A percentile compares a stretch with the other conserved stretches of the same genome.
Conservation (phyloP, 1,140 invertebrate species). For the Bicyclus anynana region DNA sequence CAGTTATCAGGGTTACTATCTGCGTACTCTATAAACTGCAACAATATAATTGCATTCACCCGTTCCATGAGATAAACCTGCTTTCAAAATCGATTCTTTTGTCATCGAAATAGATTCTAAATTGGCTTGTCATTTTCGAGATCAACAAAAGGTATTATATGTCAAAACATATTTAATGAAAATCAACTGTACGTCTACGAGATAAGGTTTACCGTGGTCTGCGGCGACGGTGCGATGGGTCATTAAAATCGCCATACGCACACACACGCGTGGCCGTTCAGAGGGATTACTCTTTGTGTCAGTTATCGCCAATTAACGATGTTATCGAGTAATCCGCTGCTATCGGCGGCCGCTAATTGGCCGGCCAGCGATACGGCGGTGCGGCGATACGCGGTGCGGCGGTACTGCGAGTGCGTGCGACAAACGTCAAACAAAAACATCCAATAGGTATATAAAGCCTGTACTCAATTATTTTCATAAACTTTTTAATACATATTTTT, state of each 20-base stretch:
- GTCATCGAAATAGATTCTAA: background rate
- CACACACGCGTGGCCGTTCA: background rate
- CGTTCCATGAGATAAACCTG: background rate
- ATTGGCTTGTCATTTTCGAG: background rate
- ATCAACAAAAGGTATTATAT: background rate
- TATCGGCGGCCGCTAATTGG: background rate
- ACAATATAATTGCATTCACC: background rate
- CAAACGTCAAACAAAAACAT: too few relatives aligned
- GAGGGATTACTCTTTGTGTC: background rate
- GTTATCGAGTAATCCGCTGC: background rate
- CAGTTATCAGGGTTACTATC: too few relatives aligned
- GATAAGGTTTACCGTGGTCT: background rate
- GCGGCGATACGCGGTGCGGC: too few relatives aligned
- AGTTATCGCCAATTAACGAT: background rate
- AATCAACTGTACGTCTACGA: background rate
- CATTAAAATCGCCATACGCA: background rate
- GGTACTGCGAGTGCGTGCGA: too few relatives aligned
- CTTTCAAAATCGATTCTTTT: background rate
- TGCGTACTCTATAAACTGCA: background rate
- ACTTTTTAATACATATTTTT: too few relatives aligned
- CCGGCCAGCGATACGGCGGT: background rate
- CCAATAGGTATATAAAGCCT: too few relatives aligned
- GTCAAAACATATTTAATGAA: background rate
- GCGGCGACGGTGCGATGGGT: background rate
- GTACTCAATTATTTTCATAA: too few relatives aligned